phyloP scores from a whole-genome alignment of 2,888 invertebrate species.

The Druceiella hillmani region DNA sequence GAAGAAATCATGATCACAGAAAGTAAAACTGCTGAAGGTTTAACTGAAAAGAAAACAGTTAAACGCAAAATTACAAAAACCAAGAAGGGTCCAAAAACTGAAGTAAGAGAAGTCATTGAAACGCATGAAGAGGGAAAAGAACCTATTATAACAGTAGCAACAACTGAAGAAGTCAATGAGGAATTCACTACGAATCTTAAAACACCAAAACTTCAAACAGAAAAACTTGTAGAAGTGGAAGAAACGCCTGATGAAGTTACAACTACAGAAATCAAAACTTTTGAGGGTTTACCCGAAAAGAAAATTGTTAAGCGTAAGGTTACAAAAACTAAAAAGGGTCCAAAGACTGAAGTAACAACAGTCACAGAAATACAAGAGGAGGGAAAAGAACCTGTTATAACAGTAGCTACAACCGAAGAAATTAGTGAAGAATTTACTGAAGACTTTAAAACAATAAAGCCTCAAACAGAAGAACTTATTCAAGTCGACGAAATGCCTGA shows the following conservation, averaged over 20 bases:
- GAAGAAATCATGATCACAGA: conserved; percentile 15
- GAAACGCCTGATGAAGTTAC: conserved; percentile 17
- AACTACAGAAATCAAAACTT: conserved; percentile 18
- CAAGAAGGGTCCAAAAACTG: conserved; percentile 29
- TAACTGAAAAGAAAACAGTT: conserved; percentile 27
- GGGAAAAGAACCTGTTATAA: conserved; percentile 36
- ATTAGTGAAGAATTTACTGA: conserved; percentile 27
- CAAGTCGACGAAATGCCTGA: conserved; percentile 33
- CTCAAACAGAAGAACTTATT: not conserved
- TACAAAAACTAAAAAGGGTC: conserved; percentile 31
- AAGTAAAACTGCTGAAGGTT: conserved; percentile 26
- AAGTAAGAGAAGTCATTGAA: no score
- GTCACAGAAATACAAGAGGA: conserved; percentile 45
- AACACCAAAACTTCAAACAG: no score
- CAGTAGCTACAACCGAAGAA: conserved; percentile 32
- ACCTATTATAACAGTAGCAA: conserved; percentile 42
- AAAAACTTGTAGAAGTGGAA: no score
- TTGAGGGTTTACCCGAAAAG: conserved; percentile 28
- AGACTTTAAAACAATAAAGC: conserved; percentile 18
- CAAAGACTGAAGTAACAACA: conserved; percentile 36
- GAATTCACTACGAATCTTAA: conserved; percentile 22
- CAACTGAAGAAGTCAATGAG: conserved; percentile 29
- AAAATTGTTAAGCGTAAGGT: conserved; percentile 30
- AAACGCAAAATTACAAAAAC: conserved; percentile 33
- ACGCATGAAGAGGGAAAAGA: conserved; percentile 29